Conservation (phyloP, 2,113 vertebrate genomes). For the Cercopithecus mona region DNA sequence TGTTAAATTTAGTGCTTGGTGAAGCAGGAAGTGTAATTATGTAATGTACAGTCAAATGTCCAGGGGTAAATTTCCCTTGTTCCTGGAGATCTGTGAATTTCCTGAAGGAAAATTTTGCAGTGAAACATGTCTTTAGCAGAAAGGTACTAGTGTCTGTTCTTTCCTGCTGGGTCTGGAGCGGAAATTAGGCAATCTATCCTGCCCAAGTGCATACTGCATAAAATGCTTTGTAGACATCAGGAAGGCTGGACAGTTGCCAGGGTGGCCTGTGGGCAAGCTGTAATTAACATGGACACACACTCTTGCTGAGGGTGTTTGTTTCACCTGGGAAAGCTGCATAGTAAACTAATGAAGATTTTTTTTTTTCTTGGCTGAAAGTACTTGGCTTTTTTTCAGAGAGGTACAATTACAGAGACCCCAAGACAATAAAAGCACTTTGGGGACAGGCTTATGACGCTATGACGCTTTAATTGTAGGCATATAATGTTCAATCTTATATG, state of each 20-base stretch:
- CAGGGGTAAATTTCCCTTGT: background rate
- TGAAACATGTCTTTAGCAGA: background rate
- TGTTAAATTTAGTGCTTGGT: conserved; percentile 46
- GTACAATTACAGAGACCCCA: conserved; percentile 61
- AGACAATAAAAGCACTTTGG: background rate
- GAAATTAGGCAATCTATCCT: conserved; percentile 41
- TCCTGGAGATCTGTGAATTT: conserved; percentile 53
- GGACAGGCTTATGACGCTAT: conserved; percentile 56
- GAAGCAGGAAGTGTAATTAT: conserved; percentile 34
- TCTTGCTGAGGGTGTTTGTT: conserved; percentile 59
- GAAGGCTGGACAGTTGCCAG: conserved; percentile 64
- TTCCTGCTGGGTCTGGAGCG: background rate
- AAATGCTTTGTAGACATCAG: conserved; percentile 56
- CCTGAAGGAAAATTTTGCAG: conserved; percentile 27
- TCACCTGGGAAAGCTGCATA: conserved; percentile 76
- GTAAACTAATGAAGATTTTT: conserved; percentile 78
- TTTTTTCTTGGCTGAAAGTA: conserved; percentile 54
- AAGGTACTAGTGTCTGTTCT: background rate
- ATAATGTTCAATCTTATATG: conserved; percentile 16
- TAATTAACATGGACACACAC: conserved; percentile 69
- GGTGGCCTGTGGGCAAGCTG: conserved; percentile 66
- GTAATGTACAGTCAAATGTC: background rate
- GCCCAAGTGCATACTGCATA: background rate
- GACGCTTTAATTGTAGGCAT: conserved; percentile 62
- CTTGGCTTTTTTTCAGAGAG: conserved; percentile 46